Evolutionary conservation across 2,113 vertebrate species (phyloP).

Genomic region (Theropithecus gelada): DNA sequence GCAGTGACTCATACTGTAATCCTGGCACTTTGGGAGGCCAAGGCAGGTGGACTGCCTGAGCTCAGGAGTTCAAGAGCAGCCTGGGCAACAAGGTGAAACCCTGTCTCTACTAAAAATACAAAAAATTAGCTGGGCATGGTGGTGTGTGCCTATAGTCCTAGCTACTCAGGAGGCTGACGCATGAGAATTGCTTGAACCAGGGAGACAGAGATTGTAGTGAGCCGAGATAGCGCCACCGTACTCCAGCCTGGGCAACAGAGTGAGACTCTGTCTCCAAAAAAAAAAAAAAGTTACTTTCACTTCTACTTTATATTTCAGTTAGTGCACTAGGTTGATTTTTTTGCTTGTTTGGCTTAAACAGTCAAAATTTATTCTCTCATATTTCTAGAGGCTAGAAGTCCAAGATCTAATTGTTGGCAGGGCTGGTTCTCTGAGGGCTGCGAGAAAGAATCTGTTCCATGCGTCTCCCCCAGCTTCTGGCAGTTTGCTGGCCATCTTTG

Average conservation of each 20-base stretch:
- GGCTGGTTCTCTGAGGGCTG: neutral
- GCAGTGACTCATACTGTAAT: neutral
- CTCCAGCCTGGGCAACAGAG: too few species aligned
- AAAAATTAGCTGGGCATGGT: too few species aligned
- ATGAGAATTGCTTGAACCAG: neutral
- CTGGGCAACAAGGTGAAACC: too few species aligned
- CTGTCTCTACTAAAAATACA: too few species aligned
- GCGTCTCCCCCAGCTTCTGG: neutral
- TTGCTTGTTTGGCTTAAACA: neutral
- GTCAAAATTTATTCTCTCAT: neutral
- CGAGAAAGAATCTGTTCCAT: neutral
- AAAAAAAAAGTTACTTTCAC: neutral
- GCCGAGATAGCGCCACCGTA: too few species aligned
- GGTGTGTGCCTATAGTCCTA: neutral
- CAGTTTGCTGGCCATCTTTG: neutral
- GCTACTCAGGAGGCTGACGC: neutral
- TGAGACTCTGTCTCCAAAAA: too few species aligned
- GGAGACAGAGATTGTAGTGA: too few species aligned
- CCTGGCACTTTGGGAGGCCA: neutral
- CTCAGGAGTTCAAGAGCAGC: too few species aligned
- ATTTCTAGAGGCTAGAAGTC: neutral
- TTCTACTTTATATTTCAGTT: neutral
- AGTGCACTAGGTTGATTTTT: neutral
- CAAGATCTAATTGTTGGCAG: neutral
- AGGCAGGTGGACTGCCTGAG: neutral